Base-by-base conservation (phyloP, 2,888 invertebrate genomes). In the Trimorus sp. region DNA sequence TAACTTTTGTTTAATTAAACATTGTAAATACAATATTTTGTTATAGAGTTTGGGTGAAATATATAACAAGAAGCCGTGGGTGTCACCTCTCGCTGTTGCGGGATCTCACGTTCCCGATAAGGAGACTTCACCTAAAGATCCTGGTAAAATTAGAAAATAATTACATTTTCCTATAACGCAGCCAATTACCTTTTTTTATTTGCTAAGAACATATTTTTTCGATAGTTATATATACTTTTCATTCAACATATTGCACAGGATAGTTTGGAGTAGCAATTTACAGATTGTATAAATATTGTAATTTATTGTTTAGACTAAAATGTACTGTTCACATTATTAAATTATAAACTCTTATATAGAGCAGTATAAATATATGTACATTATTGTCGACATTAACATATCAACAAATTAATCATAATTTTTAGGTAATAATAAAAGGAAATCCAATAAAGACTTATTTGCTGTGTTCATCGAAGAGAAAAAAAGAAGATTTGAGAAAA, bases 391-490 rank as follows among this genome's bases (percentile, higher is more conserved):
- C 45, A 45, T 45, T 12, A 1, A 12, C n/a, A n/a, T n/a, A n/a
- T n/a, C n/a, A n/a, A n/a, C n/a, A n/a, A n/a, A n/a, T n/a, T n/a
- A n/a, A n/a, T n/a, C n/a, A n/a, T n/a, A n/a, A n/a, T 45, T 45
- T 45, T 45, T 45, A 45, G 45, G 45, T 45, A 45, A 1, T 45
- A 45, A 45, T 45, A 54, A 54, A 54, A 15, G 54, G 26, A 54
- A 54, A 54, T 15, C 15, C 8, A 54, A 54, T 8, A 54, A 15
- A 26, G 54, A 54, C 8, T 54, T 54, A 54, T 15, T 26, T n/a
- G 11, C 1, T 9, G 54, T 4, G 26, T 54, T 15, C 26, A 54
- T 54, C 9, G 54, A 54, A 54, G 54, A 54, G 15, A 54, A 54
- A 15, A 54, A 26, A 26, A 2, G 26, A 9, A n/a, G 54, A 26